Evolutionary conservation across 2,113 vertebrate species (phyloP), one percentile per base, ranked within the genome.

Genomic region (Phyllopteryx taeniolatus): DNA sequence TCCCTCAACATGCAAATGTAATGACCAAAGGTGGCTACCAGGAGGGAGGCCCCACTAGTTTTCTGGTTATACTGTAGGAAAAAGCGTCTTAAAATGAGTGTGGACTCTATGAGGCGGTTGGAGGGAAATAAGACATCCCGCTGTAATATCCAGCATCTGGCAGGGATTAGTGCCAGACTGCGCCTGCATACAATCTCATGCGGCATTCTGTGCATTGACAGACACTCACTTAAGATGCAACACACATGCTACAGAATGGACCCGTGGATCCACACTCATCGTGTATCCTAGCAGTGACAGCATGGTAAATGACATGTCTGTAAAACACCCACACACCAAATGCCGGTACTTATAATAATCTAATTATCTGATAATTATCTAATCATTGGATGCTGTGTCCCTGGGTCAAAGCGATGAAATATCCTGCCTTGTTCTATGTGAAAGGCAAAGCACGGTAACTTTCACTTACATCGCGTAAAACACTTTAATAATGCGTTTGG

Each of bases 141-240:
- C 76, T 84, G 79, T 83, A 80, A 75, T 87, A 80, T 85, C 77
- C 80, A 81, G 76, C 80, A 86, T 73, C 80, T 71, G 75, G 86
- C 81, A 72, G 75, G 79, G 79, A 86, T 89, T 88, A 83, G 71
- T 74, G 74, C 77, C 81, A 81, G 72, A 80, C 81, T 83, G 83
- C 1, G 66, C 42, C 76, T 57, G 60, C 7, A 57, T 54, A 71
- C 44, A 5, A 81, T 60, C 73, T 86, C 78, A 17, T 74, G 72
- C 63, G 74, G 53, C 22, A 22, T 67, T 73, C 70, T 72, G 62
- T 70, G 73, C 47, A 71, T 72, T 56, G 60, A 60, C 72, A 76
- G 77, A 79, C 70, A 75, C 73, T 54, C 62, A 51, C 49, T 68
- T 53, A 76, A 44, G 72, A 66, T 4, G 49, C 42, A 46, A 53